Conservation (phyloP, 2,888 invertebrate species). For the Schrankia costaestrigalis region DNA sequence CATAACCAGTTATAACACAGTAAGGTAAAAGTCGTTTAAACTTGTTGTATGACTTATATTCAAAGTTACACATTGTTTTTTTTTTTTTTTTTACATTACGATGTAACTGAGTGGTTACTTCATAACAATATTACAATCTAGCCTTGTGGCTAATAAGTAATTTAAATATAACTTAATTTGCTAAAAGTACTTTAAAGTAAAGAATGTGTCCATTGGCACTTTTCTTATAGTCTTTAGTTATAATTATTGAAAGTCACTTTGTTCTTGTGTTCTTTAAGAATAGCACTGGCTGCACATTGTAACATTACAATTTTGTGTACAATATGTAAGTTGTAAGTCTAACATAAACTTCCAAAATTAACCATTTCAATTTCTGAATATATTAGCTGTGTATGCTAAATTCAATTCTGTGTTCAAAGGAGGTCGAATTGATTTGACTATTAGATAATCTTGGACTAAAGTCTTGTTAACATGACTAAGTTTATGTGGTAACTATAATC, state of each 20-base stretch:
- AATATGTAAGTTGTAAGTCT: neutral
- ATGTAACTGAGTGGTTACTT: too few relatives aligned
- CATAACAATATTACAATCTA: too few relatives aligned
- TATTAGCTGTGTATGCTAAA: slow-evolving; percentile 12
- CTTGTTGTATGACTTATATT: slow-evolving; percentile 1
- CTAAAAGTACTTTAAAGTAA: too few relatives aligned
- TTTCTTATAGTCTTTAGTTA: too few relatives aligned
- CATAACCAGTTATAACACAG: neutral
- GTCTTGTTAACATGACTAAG: slow-evolving; percentile 9
- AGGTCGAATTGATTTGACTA: neutral
- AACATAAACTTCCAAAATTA: neutral
- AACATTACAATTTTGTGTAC: slow-evolving; percentile 1
- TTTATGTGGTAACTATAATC: too few relatives aligned
- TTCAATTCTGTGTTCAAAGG: slow-evolving; percentile 5
- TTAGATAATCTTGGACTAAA: neutral
- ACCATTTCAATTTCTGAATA: slow-evolving; percentile 14
- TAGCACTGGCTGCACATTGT: slow-evolving; percentile 5
- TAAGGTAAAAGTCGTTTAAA: slow-evolving; percentile 4
- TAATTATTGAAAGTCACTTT: too few relatives aligned
- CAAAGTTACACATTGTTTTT: too few relatives aligned
- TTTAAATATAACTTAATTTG: too few relatives aligned
- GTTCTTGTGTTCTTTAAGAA: too few relatives aligned
- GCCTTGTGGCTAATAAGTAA: too few relatives aligned
- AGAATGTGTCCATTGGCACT: too few relatives aligned
- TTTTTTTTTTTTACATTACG: too few relatives aligned